Evolutionary conservation across 2,888 invertebrate species (phyloP).

Genomic region (Laothoe populi): DNA sequence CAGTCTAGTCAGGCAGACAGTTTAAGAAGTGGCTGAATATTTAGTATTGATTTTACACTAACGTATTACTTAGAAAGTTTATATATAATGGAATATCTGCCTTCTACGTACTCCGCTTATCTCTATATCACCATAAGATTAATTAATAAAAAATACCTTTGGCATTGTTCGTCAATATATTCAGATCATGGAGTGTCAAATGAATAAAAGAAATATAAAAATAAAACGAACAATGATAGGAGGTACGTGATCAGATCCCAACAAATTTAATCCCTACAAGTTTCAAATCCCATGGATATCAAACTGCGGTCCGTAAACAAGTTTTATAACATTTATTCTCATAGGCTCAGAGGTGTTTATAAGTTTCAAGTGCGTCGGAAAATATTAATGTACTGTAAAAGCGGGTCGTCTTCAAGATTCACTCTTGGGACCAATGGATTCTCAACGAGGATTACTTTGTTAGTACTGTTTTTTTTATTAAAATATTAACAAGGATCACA

Average conservation of each 20-base stretch:
- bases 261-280: conserved; percentile 26
- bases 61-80: too few species aligned
- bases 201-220: too few species aligned
- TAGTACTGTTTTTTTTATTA: not conserved
- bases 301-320: conserved; percentile 13
- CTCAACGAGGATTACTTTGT: not conserved
- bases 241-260: not conserved
- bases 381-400: conserved; percentile 10
- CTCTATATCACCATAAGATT: too few species aligned
- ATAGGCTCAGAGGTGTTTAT: conserved; percentile 25
- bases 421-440: conserved; percentile 1
- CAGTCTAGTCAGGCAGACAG: too few species aligned
- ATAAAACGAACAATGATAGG: not conserved
- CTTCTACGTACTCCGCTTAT: too few species aligned
- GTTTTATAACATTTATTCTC: conserved; percentile 28
- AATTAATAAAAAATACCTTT: too few species aligned
- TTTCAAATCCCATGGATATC: conserved; percentile 26
- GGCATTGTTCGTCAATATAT: too few species aligned
- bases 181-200: too few species aligned
- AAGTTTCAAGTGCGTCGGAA: conserved; percentile 25
- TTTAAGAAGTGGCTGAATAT: too few species aligned
- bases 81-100: too few species aligned
- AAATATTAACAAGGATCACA: conserved; percentile 2
- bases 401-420: conserved; percentile 13
- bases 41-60: too few species aligned